phyloP scores from a whole-genome alignment of 2,113 vertebrate species.

The Columba livia region DNA sequence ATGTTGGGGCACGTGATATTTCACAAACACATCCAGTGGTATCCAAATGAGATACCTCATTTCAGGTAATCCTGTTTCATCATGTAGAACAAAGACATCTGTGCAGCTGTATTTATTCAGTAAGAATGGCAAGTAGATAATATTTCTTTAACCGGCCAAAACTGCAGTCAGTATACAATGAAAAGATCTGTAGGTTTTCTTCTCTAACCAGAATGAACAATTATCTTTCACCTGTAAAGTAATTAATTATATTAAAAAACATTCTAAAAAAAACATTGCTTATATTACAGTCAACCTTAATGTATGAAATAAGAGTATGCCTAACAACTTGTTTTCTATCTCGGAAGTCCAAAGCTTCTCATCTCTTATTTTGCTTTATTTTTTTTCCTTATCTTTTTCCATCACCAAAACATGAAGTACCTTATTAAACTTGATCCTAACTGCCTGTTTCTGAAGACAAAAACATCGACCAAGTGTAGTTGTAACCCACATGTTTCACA shows the following conservation, averaged over 20 bases:
- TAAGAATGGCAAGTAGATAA: not conserved
- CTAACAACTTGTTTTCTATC: not conserved
- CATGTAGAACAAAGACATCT: not conserved
- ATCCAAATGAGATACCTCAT: not conserved
- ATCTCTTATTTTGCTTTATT: not conserved
- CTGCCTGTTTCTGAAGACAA: not conserved
- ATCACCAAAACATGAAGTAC: not conserved
- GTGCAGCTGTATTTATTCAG: not conserved
- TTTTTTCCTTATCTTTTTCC: not conserved
- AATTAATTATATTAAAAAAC: not conserved
- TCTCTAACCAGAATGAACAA: not conserved
- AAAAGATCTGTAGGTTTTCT: not conserved
- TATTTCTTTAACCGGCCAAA: not conserved
- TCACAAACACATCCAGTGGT: not conserved
- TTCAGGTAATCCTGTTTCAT: slow-evolving; percentile 7
- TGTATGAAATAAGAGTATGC: not conserved
- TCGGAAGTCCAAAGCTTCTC: not conserved
- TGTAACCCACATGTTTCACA: not conserved
- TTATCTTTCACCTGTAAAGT: not conserved
- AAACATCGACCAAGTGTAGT: not conserved
- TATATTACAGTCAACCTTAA: not conserved
- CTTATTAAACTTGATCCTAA: not conserved
- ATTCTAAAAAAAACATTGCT: not conserved
- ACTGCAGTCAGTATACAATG: not conserved
- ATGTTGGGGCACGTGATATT: not conserved